A percentile compares a stretch with the other conserved stretches of the same genome.
Conservation (phyloP, 2,888 invertebrate genomes). For the Morinoia aosen region DNA sequence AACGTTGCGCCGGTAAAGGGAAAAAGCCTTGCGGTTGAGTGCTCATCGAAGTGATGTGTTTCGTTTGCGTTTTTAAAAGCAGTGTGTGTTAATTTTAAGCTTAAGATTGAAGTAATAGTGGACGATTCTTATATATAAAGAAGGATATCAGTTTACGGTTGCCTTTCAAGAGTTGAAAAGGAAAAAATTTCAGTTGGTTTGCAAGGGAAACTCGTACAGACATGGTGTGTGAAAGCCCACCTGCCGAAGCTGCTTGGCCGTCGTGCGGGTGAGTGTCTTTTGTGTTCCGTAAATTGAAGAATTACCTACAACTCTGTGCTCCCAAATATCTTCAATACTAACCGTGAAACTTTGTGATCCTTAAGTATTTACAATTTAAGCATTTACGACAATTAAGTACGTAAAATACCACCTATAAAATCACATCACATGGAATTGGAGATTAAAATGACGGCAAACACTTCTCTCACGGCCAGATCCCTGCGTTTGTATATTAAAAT, state of each 20-base stretch:
- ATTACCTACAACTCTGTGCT: neutral
- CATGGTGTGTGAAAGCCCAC: constrained; percentile 6
- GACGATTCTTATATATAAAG: neutral
- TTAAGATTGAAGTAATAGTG: neutral
- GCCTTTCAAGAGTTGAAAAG: neutral
- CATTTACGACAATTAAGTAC: no score
- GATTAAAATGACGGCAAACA: no score
- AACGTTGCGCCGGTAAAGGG: neutral
- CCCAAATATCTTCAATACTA: neutral
- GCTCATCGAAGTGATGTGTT: neutral
- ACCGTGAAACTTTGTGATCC: neutral
- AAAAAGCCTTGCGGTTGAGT: neutral
- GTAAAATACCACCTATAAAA: no score
- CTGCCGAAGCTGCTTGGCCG: neutral
- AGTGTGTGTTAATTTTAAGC: neutral
- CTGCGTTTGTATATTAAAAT: no score
- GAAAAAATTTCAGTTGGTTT: no score
- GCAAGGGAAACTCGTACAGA: neutral
- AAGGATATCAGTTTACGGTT: neutral
- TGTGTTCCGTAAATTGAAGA: neutral
- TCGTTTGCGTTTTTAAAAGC: neutral
- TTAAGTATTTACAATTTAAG: neutral
- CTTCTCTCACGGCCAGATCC: no score
- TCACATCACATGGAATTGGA: no score
- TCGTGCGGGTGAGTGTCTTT: constrained; percentile 8